Conservation (phyloP, 2,113 vertebrate species). For the Setophaga coronata region DNA sequence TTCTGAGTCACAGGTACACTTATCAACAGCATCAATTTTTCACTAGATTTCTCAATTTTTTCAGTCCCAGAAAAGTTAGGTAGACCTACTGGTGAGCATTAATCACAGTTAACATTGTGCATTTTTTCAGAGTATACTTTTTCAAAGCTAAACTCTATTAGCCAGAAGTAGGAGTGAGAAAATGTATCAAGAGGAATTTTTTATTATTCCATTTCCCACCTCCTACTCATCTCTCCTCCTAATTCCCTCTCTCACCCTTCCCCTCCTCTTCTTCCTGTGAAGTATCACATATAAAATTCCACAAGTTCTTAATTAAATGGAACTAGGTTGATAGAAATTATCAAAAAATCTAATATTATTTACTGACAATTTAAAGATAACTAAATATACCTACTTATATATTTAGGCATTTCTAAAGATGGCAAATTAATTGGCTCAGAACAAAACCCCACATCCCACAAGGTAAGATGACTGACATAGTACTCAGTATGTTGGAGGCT, state of each 20-base stretch:
- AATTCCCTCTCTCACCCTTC: neutral
- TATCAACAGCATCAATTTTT: constrained; percentile 15
- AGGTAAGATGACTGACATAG: neutral
- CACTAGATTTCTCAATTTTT: neutral
- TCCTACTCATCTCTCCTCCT: neutral
- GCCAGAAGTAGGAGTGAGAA: neutral
- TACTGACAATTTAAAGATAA: neutral
- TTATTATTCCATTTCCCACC: neutral
- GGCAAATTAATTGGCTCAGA: neutral
- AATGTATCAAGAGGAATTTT: neutral
- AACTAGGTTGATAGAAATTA: neutral
- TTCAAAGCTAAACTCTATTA: neutral
- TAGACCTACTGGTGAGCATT: constrained; percentile 27
- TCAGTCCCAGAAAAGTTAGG: neutral
- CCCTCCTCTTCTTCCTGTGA: neutral
- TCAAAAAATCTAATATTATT: neutral
- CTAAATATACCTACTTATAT: neutral
- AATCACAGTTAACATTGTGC: neutral
- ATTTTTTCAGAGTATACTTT: neutral
- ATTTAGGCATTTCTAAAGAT: neutral
- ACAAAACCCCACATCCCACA: neutral
- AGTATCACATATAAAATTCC: neutral
- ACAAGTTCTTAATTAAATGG: neutral
- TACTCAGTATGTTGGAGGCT: neutral
- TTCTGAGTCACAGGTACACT: constrained; percentile 2